These are phyloP conservation scores for Anguilla pacifica DNA, from an alignment of 2,797 vertebrate genomes.

Conservation along the genomic window DNA sequence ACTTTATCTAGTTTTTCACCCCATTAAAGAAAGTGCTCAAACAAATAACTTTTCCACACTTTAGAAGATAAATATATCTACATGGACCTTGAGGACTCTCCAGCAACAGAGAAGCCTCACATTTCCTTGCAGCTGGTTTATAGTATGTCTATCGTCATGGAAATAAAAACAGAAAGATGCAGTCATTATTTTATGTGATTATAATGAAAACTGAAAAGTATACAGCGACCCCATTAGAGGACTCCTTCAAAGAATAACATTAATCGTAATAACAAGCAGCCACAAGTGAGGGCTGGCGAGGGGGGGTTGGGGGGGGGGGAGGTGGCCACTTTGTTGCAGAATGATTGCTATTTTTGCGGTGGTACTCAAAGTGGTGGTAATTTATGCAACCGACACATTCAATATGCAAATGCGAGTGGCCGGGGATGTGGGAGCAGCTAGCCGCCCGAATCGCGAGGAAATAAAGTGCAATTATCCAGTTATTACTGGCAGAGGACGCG, in stretches of 20 bases:
- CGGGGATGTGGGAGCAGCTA: constrained; percentile 66
- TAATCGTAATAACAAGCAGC: constrained; percentile 76
- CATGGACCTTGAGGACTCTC: constrained; percentile 1
- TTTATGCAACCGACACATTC: constrained; percentile 83
- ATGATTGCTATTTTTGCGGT: constrained; percentile 77
- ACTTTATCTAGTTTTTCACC: constrained; percentile 42
- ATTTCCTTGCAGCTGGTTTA: neutral
- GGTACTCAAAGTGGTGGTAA: constrained; percentile 78
- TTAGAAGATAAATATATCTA: constrained; percentile 40
- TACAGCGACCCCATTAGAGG: constrained; percentile 73
- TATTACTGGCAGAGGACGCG: constrained; percentile 75
- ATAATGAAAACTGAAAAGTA: constrained; percentile 76
- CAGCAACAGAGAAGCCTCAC: neutral
- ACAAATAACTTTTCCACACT: constrained; percentile 21
- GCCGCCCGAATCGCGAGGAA: constrained; percentile 75
- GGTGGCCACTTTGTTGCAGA: constrained; percentile 70
- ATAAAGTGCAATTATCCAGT: constrained; percentile 84
- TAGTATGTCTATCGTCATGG: neutral
- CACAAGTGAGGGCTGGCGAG: constrained; percentile 56
- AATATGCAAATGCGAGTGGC: constrained; percentile 79
- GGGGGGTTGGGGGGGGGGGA: constrained; percentile 1
- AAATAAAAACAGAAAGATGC: constrained; percentile 36
- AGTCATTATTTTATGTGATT: constrained; percentile 56
- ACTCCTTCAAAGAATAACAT: constrained; percentile 76
- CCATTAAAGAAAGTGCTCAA: neutral